phyloP scores from a whole-genome alignment of 1,140 invertebrate genomes.

The Mizuhopecten yessoensis region DNA sequence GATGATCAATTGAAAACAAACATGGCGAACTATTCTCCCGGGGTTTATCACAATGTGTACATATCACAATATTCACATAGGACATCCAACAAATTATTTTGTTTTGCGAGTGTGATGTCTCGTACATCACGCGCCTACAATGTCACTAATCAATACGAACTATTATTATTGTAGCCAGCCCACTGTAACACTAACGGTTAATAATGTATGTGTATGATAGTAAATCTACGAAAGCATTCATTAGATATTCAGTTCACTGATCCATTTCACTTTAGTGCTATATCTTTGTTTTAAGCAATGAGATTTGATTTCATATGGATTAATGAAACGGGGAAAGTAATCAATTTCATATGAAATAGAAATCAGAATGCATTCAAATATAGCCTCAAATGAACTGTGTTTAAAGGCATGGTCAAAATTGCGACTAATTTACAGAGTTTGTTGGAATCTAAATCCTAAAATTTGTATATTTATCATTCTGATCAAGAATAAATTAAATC shows the following conservation, averaged over 20 bases:
- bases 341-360: no score
- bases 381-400: no score
- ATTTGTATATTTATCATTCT: no score
- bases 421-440: no score
- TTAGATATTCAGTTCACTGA: slow-evolving; percentile 7
- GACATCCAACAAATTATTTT: neutral
- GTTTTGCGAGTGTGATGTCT: neutral
- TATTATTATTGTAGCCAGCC: neutral
- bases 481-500: no score
- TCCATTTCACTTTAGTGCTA: neutral
- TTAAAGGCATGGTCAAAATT: no score
- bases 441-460: no score
- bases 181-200: neutral
- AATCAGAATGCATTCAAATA: no score
- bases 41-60: no score
- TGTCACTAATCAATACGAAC: neutral
- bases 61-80: neutral
- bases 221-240: neutral
- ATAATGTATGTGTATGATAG: neutral
- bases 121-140: neutral
- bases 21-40: neutral
- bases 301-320: no score
- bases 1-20: neutral
- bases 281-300: no score
- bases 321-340: no score